Base-by-base conservation (phyloP, 2,113 vertebrate species). In the Calonectris borealis region DNA sequence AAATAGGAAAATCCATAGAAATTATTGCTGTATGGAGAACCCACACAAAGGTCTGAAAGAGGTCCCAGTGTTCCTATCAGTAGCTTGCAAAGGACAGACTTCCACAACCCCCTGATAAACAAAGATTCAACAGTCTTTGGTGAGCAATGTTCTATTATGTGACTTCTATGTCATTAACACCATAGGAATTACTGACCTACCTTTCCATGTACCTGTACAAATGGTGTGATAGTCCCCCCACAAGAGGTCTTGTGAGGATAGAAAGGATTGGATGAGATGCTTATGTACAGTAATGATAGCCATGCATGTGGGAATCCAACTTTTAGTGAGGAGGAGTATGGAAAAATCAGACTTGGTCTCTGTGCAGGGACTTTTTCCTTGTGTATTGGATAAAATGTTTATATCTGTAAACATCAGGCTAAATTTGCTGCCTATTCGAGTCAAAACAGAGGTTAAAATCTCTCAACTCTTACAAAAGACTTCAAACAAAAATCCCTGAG, bases 221-320 rank as follows among this genome's bases (percentile, higher is more conserved):
- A 62, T 17, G 7, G 1, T 60, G 8, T 15, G 34, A 38, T 34
- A 42, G 1, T 57, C 54, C 2, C 3, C 10, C 5, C 13, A 1
- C 2, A 29, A 65, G 55, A 72, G 6, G 2, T 60, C 40, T 72
- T 64, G 7, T 27, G 54, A 26, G 20, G 16, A 52, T 11, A 57
- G 31, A 80, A 86, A 68, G 13, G 16, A 42, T 34, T 64, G 34
- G 8, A 66, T 64, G 8, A 81, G 19, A 20, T 71, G 25, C 0
- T 77, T 1, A 13, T 16, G 3, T 26, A 32, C 10, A 29, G 4
- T 38, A 36, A 16, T 32, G 21, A 62, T 38, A 78, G 17, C 1
- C 5, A 31, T 32, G 8, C 8, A 31, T 65, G 26, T 21, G 9
- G 29, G 10, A 90, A 60, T 72, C 8, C 16, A 66, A 12, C 26